A percentile compares a stretch with the other conserved stretches of the same genome.
Evolutionary conservation across 64 coral and sea anemone genomes (phyloP).

Genomic region (Dendrophyllia cribrosa): DNA sequence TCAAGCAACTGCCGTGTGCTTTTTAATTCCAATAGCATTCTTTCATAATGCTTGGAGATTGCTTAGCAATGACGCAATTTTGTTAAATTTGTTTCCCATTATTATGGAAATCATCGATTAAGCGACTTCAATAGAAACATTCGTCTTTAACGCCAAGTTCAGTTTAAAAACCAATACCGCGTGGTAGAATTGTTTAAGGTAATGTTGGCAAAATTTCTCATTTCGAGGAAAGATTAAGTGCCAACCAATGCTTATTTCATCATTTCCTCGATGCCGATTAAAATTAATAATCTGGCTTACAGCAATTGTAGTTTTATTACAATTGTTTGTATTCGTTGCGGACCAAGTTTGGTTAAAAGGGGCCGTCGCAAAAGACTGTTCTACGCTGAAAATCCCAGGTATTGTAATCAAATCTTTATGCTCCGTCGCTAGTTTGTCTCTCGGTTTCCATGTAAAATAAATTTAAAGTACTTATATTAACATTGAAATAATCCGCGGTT

Average conservation of each 20-base stretch:
- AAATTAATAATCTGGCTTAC: not conserved
- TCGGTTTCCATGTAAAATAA: no score
- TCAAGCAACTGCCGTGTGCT: no score
- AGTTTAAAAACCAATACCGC: no score
- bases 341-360: slow-evolving; percentile 5
- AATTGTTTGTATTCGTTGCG: not conserved
- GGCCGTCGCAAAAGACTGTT: not conserved
- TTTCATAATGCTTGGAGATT: not conserved
- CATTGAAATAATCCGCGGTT: no score
- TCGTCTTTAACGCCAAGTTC: no score
- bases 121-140: not conserved
- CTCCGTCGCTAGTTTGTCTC: not conserved
- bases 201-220: not conserved
- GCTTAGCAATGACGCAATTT: not conserved
- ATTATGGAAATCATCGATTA: not conserved
- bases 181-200: not conserved
- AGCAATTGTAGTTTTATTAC: not conserved
- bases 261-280: not conserved
- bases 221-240: not conserved
- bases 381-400: slow-evolving; percentile 1
- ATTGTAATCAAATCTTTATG: not conserved
- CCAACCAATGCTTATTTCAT: not conserved
- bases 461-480: no score
- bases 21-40: not conserved
- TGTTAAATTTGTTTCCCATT: not conserved